Evolutionary conservation across 2,888 invertebrate genomes (phyloP), one percentile per base, ranked within the genome.

Genomic region (Pristionchus fissidentatus): DNA sequence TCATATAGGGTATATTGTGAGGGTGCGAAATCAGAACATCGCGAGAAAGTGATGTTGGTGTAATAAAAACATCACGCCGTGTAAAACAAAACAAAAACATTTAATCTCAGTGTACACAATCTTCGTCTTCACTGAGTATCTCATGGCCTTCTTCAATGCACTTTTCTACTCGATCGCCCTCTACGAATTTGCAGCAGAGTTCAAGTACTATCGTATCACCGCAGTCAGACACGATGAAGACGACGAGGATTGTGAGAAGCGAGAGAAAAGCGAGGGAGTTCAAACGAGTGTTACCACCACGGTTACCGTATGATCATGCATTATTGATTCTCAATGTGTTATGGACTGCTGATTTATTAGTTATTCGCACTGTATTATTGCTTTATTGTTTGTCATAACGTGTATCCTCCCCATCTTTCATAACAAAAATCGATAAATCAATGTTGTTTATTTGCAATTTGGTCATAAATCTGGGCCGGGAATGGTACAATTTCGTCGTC

Each of bases 101-200:
- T 52, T 52, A 15, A 22, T 26, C 43, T 32, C 79, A 79, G 79
- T 79, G 43, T 81, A 81, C 80, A 46, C 80, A 43, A 43, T 81
- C 41, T 81, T 81, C 13, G 80, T 81, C 7, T 19, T 55, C 2
- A 81, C 62, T 13, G 60, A 60, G 35, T 62, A 81, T 13, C 2
- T 62, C 15, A 46, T 81, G 0, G 60, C 32, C 0, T 81, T 81
- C 60, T 81, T 26, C 80, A 62, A 81, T n/a, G 41, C 29, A 3
- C 29, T 81, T 43, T 81, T 81, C 80, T 62, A 81, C 80, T 13
- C 80, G 19, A 62, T 81, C 8, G 57, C 49, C n/a, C 60, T 80
- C 41, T 62, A 62, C 62, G 80, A 81, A n/a, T 81, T 62, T 22
- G 29, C 29, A 35, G 43, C 52, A 10, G 80, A 81, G 32, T 81